Base-by-base conservation (phyloP, 2,888 invertebrate species). In the Dasypogon diadema region DNA sequence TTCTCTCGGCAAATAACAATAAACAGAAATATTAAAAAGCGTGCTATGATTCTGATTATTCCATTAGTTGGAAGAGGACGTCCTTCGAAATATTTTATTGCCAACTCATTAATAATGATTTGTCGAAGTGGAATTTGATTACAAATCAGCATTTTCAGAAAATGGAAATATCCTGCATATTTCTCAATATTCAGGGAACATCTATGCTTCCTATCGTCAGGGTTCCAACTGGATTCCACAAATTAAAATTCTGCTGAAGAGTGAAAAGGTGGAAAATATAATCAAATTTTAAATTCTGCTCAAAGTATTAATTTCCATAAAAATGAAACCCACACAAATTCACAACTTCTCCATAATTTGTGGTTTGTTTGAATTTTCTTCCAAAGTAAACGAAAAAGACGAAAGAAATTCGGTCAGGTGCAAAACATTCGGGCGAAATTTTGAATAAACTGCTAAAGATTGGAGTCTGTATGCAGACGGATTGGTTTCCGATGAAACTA, bases 271-370 rank as follows among this genome's bases (percentile, higher is more conserved):
- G 48, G 46, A 37, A 65, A 48, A 37, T 48, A 48, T 65, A 65
- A 65, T 65, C 70, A 70, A 70, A 70, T 70, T 54, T 70, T 54
- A 16, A 54, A 54, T 70, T 70, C 70, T 30, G 21, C 30, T 70
- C 70, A 54, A 54, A 26, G 70, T 54, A 70, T 51, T 70, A 54
- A 70, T 70, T 70, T 70, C 70, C 70, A 70, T 70, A 70, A 70
- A 70, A 70, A 51, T 54, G 16, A 16, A 70, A 8, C 24, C 22
- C 37, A 18, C 42, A 42, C n/a, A 8, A 65, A 65, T 51, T 65
- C n/a, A 18, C 16, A 46, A 46, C 12, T n/a, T 26, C 48, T 46
- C 48, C 65, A 65, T 65, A 65, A 65, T 65, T 65, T 48, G 46
- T 24, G 65, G 65, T 65, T 65, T 65, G 46, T 65, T 65, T 22